phyloP scores from a whole-genome alignment of 1,140 invertebrate species.

The Arctopsyche grandis region DNA sequence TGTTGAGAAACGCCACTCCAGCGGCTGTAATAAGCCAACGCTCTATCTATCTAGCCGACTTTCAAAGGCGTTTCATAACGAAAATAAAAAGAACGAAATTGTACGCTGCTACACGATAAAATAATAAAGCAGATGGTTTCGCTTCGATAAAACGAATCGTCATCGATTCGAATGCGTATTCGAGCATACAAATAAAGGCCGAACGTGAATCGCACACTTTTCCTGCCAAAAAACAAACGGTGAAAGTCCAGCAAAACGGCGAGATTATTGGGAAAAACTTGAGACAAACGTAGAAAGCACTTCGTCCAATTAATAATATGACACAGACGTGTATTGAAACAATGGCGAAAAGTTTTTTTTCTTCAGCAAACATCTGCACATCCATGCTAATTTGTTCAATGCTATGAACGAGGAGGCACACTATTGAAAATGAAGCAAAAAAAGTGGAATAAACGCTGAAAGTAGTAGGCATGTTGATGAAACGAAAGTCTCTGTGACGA shows the following conservation, averaged over 20 bases:
- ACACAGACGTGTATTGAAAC: not conserved
- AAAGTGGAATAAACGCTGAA: not conserved
- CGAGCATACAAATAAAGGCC: not conserved
- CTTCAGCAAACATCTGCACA: no score
- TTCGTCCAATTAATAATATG: not conserved
- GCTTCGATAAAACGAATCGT: not conserved
- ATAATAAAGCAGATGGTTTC: no score
- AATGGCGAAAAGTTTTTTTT: no score
- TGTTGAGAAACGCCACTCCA: not conserved
- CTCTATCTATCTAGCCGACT: not conserved
- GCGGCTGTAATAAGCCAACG: no score
- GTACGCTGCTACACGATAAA: no score
- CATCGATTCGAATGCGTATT: conserved; percentile 9
- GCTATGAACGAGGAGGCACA: no score
- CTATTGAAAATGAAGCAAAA: not conserved
- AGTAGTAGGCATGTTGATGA: not conserved
- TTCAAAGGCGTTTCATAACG: conserved; percentile 1
- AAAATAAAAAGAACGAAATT: not conserved
- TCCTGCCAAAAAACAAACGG: conserved; percentile 10
- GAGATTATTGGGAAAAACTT: not conserved
- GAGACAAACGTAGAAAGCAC: not conserved
- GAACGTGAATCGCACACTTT: conserved; percentile 1
- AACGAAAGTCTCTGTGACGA: not conserved
- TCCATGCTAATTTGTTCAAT: no score
- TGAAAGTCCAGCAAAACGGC: conserved; percentile 1